Percentiles rank a stretch among this genome's conserved stretches.
These are phyloP conservation scores for Poeciliopsis turneri DNA, from an alignment of 2,797 vertebrate genomes.

Conservation along the genomic window DNA sequence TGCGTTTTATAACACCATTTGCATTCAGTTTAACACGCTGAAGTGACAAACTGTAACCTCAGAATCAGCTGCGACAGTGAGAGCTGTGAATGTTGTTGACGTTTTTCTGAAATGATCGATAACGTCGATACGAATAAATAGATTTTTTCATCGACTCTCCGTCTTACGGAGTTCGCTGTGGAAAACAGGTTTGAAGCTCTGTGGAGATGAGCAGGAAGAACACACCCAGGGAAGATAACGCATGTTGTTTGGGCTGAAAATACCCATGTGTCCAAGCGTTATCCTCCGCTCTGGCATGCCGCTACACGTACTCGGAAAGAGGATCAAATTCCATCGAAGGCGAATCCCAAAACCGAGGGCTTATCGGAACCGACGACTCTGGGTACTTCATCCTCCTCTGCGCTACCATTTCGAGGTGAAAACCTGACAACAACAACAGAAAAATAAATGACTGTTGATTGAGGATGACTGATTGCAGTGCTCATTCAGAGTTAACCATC, in stretches of 20 bases:
- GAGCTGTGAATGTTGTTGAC: not conserved
- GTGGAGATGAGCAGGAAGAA: slow-evolving; percentile 18
- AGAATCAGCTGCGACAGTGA: not conserved
- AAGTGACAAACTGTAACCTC: not conserved
- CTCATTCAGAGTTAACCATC: slow-evolving; percentile 28
- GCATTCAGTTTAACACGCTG: not conserved
- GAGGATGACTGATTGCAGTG: slow-evolving; percentile 24
- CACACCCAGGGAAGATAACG: slow-evolving; percentile 23
- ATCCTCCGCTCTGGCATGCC: not conserved
- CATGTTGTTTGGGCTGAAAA: slow-evolving; percentile 27
- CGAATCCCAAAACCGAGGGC: slow-evolving; percentile 20
- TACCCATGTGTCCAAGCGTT: slow-evolving; percentile 11
- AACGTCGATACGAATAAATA: not conserved
- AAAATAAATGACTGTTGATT: slow-evolving; percentile 10
- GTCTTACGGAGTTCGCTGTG: not conserved
- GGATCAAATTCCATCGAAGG: slow-evolving; percentile 13
- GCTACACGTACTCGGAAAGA: slow-evolving; percentile 13
- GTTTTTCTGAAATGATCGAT: not conserved
- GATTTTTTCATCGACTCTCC: not conserved
- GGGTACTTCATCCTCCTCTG: not conserved
- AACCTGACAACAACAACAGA: not conserved
- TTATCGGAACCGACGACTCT: slow-evolving; percentile 20
- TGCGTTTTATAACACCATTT: not conserved
- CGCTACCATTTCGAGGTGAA: not conserved
- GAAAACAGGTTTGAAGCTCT: slow-evolving; percentile 12